A percentile compares a stretch with the other conserved stretches of the same genome.
These are phyloP conservation scores for Plutomurus gul DNA, from an alignment of 1,140 invertebrate genomes.

Conservation along the genomic window DNA sequence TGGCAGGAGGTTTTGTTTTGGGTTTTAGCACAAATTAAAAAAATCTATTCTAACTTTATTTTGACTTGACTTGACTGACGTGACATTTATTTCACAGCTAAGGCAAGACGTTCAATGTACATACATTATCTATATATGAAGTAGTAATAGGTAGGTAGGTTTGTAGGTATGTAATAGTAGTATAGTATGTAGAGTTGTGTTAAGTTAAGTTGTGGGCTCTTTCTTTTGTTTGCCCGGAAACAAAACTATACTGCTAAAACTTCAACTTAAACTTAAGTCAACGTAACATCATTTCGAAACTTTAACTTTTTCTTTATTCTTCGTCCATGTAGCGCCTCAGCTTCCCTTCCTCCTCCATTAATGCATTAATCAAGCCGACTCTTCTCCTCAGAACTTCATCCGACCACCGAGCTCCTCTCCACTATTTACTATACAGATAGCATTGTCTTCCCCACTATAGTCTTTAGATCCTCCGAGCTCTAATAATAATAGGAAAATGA, in stretches of 20 bases:
- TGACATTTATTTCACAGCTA: conserved; percentile 29
- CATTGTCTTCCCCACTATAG: conserved; percentile 28
- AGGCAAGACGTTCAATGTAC: conserved; percentile 26
- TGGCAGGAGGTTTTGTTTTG: conserved; percentile 12
- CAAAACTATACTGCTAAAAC: conserved; percentile 30
- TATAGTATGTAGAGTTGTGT: conserved; percentile 17
- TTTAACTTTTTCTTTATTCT: conserved; percentile 28
- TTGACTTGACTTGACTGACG: conserved; percentile 28
- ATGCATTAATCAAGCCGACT: conserved; percentile 31
- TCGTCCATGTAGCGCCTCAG: conserved; percentile 30
- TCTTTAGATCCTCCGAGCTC: conserved; percentile 25
- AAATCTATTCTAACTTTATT: conserved; percentile 28
- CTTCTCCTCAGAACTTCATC: conserved; percentile 27
- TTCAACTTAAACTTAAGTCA: conserved; percentile 30
- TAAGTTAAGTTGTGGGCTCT: conserved; percentile 26
- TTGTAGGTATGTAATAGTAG: conserved; percentile 12
- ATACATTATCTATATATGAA: conserved; percentile 28
- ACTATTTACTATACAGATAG: conserved; percentile 28
- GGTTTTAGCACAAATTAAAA: conserved; percentile 29
- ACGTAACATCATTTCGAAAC: conserved; percentile 26
- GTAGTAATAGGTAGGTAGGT: conserved; percentile 24
- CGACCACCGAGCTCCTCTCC: conserved; percentile 23
- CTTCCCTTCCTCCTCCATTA: conserved; percentile 18
- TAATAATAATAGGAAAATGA: conserved; percentile 30
- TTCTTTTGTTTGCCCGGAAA: conserved; percentile 36